Evolutionary conservation across 2,797 vertebrate species (phyloP), one percentile per base, ranked within the genome.

Genomic region (Menidia menidia): DNA sequence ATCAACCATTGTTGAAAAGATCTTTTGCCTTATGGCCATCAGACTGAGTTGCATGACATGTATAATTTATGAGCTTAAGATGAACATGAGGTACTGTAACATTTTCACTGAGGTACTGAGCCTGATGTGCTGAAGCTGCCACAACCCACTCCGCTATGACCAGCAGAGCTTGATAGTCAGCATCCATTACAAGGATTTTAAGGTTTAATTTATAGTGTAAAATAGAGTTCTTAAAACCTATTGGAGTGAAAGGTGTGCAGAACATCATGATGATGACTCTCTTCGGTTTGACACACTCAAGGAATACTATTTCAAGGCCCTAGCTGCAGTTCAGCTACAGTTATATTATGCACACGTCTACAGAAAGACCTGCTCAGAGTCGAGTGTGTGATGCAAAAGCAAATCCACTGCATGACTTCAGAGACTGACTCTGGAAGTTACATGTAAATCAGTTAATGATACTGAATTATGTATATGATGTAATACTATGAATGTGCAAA

Each of bases 121-220:
- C 25, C 39, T 45, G 41, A 35, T 30, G 14, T 10, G 9, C n/a
- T 8, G 33, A 15, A 33, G 32, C n/a, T 32, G 45, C 32, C 64
- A 51, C 33, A 30, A 60, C 60, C 50, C 25, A 11, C 59, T 44
- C 43, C 31, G 35, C 58, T 52, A 71, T 44, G 25, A 25, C 57
- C 45, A 57, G 31, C 58, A 61, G 51, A 51, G 64, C 68, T 79
- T 66, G 64, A 80, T 73, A 64, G 47, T 32, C 35, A 15, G 5
- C 43, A 14, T 67, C 44, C 58, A 72, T 78, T 62, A 64, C 14
- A 53, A 30, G 8, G 18, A 25, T 25, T 25, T 25, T 25, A 25
- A 25, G 25, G 25, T 25, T 25, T 25, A 25, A 25, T 25, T 25
- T 25, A 25, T 25, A 25, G 25, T 25, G 25, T 25, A 25, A 25